phyloP scores from a whole-genome alignment of 1,140 invertebrate species.

The Pantala flavescens region DNA sequence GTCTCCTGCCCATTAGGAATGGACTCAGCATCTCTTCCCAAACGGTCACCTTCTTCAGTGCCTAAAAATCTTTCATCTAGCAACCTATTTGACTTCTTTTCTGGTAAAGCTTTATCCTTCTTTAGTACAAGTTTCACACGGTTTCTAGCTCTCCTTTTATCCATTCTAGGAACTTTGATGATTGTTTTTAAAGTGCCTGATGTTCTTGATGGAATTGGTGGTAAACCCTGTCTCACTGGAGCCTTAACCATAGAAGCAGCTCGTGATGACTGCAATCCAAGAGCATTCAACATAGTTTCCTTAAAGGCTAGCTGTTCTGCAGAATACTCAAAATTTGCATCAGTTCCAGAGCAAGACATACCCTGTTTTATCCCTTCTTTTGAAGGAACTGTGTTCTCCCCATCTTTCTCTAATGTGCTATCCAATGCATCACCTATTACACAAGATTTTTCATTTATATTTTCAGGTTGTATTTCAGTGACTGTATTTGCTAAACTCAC shows the following conservation, averaged over 20 bases:
- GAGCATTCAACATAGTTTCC: neutral
- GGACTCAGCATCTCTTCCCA: too few relatives aligned
- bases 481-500: too few relatives aligned
- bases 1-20: neutral
- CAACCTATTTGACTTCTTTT: too few relatives aligned
- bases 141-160: neutral
- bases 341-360: neutral
- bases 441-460: too few relatives aligned
- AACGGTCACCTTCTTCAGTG: too few relatives aligned
- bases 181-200: neutral
- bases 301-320: neutral
- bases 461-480: too few relatives aligned
- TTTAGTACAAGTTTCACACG: neutral
- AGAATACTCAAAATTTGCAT: neutral
- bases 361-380: too few relatives aligned
- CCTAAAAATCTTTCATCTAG: too few relatives aligned
- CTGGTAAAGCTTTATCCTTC: too few relatives aligned
- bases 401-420: too few relatives aligned
- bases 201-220: neutral
- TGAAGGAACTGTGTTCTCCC: too few relatives aligned
- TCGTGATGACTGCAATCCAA: neutral
- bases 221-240: neutral
- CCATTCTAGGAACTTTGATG: constrained; percentile 1
- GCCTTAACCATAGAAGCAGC: neutral
- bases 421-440: too few relatives aligned